Conservation (phyloP, 2,888 invertebrate species). For the Clistopyga incitator region DNA sequence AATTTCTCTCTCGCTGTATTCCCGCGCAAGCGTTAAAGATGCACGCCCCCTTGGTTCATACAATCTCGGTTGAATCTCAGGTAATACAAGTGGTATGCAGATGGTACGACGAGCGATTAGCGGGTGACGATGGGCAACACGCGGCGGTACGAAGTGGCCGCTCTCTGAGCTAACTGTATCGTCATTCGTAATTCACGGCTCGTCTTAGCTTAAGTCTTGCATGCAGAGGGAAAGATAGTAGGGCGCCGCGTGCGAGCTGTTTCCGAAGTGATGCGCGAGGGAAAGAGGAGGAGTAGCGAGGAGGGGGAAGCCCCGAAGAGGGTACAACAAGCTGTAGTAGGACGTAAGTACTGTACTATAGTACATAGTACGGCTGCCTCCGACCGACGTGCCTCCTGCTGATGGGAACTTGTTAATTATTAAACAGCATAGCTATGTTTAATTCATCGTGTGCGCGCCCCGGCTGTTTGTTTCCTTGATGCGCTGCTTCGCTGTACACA, state of each 20-base stretch:
- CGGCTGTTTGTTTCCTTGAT: slow-evolving; percentile 84
- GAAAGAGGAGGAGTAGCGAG: slow-evolving; percentile 48
- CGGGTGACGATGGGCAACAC: slow-evolving; percentile 58
- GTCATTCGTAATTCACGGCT: slow-evolving; percentile 80
- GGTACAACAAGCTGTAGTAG: slow-evolving; percentile 42
- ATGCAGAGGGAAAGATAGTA: slow-evolving; percentile 65
- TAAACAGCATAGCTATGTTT: slow-evolving; percentile 82
- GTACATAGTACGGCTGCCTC: slow-evolving; percentile 42
- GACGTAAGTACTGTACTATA: slow-evolving; percentile 41
- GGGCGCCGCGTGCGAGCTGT: slow-evolving; percentile 67
- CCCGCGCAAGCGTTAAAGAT: slow-evolving; percentile 31
- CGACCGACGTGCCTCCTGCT: slow-evolving; percentile 73
- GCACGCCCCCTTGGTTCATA: slow-evolving; percentile 32
- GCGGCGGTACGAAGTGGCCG: slow-evolving; percentile 62
- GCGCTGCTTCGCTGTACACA: slow-evolving; percentile 69
- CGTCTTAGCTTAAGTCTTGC: slow-evolving; percentile 69
- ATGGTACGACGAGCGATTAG: slow-evolving; percentile 65
- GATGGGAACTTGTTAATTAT: slow-evolving; percentile 83
- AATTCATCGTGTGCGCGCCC: slow-evolving; percentile 83
- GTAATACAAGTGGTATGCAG: slow-evolving; percentile 65
- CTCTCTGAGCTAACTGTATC: slow-evolving; percentile 71
- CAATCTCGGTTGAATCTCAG: slow-evolving; percentile 61
- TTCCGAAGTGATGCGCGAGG: slow-evolving; percentile 54
- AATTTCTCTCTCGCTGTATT: not conserved
- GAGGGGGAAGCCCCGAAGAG: slow-evolving; percentile 26